Conservation (phyloP, 2,888 invertebrate species). For the Caenorhabditis sp. region DNA sequence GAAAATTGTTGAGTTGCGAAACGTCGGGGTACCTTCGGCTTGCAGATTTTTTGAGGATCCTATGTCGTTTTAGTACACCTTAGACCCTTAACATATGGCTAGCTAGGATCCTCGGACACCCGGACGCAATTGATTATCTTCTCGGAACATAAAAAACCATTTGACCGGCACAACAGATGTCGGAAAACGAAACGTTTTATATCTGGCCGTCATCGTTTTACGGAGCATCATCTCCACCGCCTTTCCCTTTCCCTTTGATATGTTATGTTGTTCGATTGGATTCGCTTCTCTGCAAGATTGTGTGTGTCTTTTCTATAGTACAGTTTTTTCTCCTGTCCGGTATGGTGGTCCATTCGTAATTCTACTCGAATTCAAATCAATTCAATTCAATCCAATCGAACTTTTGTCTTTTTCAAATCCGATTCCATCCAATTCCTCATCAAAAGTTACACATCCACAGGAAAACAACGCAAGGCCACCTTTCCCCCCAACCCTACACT, state of each 20-base stretch:
- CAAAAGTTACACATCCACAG: slow-evolving; percentile 51
- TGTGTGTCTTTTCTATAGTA: too few species aligned
- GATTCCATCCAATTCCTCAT: background rate
- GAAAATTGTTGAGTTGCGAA: too few species aligned
- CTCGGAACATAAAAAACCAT: slow-evolving; percentile 23
- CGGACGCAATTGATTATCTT: background rate
- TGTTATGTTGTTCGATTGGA: background rate
- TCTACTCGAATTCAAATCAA: background rate
- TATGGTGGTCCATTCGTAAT: too few species aligned
- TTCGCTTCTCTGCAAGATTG: too few species aligned
- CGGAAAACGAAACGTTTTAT: slow-evolving; percentile 32
- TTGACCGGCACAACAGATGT: slow-evolving; percentile 47
- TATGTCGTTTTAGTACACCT: too few species aligned
- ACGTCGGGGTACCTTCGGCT: too few species aligned
- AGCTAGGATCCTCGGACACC: background rate
- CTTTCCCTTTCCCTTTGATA: slow-evolving; percentile 9
- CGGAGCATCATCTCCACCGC: too few species aligned
- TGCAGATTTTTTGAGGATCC: too few species aligned
- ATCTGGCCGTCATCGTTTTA: too few species aligned
- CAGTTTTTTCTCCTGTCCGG: too few species aligned
- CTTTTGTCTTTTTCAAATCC: slow-evolving; percentile 17
- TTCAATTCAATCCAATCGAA: slow-evolving; percentile 1
- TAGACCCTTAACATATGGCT: background rate
- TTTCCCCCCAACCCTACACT: slow-evolving; percentile 16
- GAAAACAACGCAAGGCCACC: slow-evolving; percentile 48